phyloP scores from a whole-genome alignment of 2,113 vertebrate genomes.

The cattle (Bos taurus) region DNA sequence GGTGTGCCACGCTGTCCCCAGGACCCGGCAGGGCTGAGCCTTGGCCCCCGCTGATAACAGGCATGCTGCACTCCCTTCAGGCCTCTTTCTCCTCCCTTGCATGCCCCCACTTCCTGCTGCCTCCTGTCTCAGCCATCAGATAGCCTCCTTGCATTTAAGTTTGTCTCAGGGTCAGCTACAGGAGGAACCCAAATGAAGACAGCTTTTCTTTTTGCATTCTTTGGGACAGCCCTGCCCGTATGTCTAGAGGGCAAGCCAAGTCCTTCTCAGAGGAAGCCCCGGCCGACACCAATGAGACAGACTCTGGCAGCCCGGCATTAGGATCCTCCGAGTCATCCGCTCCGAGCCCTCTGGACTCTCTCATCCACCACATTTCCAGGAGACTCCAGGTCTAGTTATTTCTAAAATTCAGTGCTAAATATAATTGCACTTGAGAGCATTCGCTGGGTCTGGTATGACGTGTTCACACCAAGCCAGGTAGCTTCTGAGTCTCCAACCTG shows the following conservation, averaged over 20 bases:
- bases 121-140: background rate
- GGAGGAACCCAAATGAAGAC: background rate
- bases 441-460: background rate
- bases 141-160: background rate
- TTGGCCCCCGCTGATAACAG: accelerated
- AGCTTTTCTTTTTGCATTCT: background rate
- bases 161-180: background rate
- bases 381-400: background rate
- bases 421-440: background rate
- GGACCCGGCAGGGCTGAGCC: too few species aligned
- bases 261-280: background rate
- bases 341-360: background rate
- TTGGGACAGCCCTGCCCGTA: background rate
- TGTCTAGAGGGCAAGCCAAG: background rate
- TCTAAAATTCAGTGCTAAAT: background rate
- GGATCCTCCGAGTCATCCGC: background rate
- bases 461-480: background rate
- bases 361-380: background rate
- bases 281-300: background rate
- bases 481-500: background rate
- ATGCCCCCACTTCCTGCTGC: background rate
- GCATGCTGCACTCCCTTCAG: accelerated
- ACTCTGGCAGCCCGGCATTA: accelerated
- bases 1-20: background rate
- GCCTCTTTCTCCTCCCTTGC: background rate